These are phyloP conservation scores for Pinctada fucata DNA, from an alignment of 2,888 invertebrate genomes.

Conservation along the genomic window DNA sequence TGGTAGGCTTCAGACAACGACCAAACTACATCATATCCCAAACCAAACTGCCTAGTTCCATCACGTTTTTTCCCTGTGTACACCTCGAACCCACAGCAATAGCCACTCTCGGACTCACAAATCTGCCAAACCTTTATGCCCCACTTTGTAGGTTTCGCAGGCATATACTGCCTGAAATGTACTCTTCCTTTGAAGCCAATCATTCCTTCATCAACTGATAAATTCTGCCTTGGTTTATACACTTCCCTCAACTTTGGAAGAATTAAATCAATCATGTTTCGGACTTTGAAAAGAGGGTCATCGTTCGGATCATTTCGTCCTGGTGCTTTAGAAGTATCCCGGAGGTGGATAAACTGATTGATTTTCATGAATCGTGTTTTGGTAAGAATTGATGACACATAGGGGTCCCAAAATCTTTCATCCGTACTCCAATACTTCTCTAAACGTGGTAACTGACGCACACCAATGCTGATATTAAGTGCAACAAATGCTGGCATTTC, in stretches of 20 bases:
- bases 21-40: slow-evolving; percentile 26
- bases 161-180: slow-evolving; percentile 20
- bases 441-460: background rate
- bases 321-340: slow-evolving; percentile 18
- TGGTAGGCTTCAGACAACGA: slow-evolving; percentile 5
- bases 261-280: slow-evolving; percentile 14
- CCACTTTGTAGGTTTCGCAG: slow-evolving; percentile 14
- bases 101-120: slow-evolving; percentile 7
- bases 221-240: slow-evolving; percentile 3
- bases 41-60: slow-evolving; percentile 10
- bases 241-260: background rate
- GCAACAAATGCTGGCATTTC: slow-evolving; percentile 18
- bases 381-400: background rate
- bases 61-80: slow-evolving; percentile 9
- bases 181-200: slow-evolving; percentile 9
- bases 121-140: slow-evolving; percentile 19
- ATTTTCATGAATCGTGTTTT: slow-evolving; percentile 10
- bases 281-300: slow-evolving; percentile 35
- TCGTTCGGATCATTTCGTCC: slow-evolving; percentile 16
- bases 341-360: slow-evolving; percentile 34
- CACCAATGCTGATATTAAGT: slow-evolving; percentile 26
- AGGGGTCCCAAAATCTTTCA: slow-evolving; percentile 3
- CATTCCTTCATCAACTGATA: slow-evolving; percentile 6
- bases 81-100: slow-evolving; percentile 11
- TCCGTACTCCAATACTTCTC: slow-evolving; percentile 5